A percentile compares a stretch with the other conserved stretches of the same genome.
These are phyloP conservation scores for Drosophila lacertosa DNA, from an alignment of 1,140 invertebrate genomes.

Conservation along the genomic window DNA sequence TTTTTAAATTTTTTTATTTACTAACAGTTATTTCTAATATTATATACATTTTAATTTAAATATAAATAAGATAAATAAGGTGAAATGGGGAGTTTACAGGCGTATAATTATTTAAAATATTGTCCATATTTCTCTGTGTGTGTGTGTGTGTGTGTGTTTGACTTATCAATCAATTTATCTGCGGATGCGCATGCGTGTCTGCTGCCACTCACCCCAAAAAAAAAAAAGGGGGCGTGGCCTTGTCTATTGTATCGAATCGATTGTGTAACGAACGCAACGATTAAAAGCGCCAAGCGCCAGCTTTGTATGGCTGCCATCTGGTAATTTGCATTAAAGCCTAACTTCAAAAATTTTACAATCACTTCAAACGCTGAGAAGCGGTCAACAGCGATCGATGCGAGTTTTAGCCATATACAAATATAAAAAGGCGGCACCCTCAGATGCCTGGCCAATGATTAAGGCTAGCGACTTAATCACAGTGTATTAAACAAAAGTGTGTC, in stretches of 20 bases:
- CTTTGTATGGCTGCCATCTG: slow-evolving; percentile 1
- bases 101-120: too few relatives aligned
- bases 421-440: slow-evolving; percentile 7
- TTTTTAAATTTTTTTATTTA: too few relatives aligned
- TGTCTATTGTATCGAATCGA: slow-evolving; percentile 29
- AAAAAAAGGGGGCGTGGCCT: slow-evolving; percentile 22
- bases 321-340: slow-evolving; percentile 26
- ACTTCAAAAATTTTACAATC: slow-evolving; percentile 8
- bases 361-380: not conserved
- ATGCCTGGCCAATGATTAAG: slow-evolving; percentile 22
- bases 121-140: too few relatives aligned
- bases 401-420: not conserved
- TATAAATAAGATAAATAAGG: too few relatives aligned
- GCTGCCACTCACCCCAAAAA: not conserved
- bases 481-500: slow-evolving; percentile 39
- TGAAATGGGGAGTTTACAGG: too few relatives aligned
- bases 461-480: slow-evolving; percentile 26
- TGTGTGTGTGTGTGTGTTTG: slow-evolving; percentile 5
- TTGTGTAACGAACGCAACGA: slow-evolving; percentile 36
- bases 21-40: too few relatives aligned
- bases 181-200: slow-evolving; percentile 20
- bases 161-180: slow-evolving; percentile 51
- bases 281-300: slow-evolving; percentile 9
- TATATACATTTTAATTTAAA: too few relatives aligned
- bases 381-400: not conserved